Base-by-base conservation (phyloP, 2,888 invertebrate species). In the Neuroscelio doddi region DNA sequence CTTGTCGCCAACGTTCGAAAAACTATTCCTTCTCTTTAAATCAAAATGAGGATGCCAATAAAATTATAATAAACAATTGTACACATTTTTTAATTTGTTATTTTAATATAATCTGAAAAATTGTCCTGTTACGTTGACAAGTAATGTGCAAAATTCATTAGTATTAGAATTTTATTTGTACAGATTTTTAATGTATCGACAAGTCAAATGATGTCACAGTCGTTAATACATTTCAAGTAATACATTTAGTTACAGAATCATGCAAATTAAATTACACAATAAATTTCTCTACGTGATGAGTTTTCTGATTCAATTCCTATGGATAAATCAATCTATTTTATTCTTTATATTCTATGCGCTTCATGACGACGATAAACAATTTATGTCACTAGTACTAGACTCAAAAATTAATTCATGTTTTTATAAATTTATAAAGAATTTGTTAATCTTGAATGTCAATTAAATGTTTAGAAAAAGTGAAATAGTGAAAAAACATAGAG, bases 171-270 rank as follows among this genome's bases (percentile, higher is more conserved):
- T 42, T 56, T 30, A 10, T 29, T 32, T 30, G 4, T 34, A 24
- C 21, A 21, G 3, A 16, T 38, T 17, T 10, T 16, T 38, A 38
- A 38, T 17, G 38, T 16, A 16, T 9, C 21, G 21, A 27, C 47
- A 4, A 4, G 9, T 17, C 30, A 26, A 29, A 36, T 61, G 53
- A 61, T 49, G 59, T 61, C 59, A 61, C 32, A 14, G 1, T 12
- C 10, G 4, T 34, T 12, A 16, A 15, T 30, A 24, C 45, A 38
- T 30, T 50, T 44, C 17, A n/a, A 32, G 14, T 17, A 15, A 34
- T 42, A 42, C 15, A 49, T 17, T 42, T 55, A 56, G 49, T 51
- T 24, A 14, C 30, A 9, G 9, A 51, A 52, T 45, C 45, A 62
- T 45, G 55, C 45, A 51, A 32, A 45, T 16, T 3, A 45, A 7